phyloP scores from a whole-genome alignment of 2,797 vertebrate species.

The Picus viridis region DNA sequence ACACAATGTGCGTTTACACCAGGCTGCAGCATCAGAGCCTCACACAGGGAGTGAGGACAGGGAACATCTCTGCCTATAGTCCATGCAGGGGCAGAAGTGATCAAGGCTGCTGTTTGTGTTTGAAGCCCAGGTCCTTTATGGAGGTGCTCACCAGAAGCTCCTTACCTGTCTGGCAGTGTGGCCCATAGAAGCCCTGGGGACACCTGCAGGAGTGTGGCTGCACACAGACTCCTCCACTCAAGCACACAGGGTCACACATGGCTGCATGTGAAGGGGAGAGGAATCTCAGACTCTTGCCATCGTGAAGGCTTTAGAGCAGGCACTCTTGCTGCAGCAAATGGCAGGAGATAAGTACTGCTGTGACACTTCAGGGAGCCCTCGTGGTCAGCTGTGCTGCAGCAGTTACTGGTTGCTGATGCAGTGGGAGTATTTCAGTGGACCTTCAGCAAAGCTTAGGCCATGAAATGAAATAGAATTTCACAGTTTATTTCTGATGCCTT shows the following conservation, averaged over 20 bases:
- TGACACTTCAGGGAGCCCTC: background rate
- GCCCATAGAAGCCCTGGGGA: conserved; percentile 83
- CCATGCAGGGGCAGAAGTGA: background rate
- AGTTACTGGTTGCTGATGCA: background rate
- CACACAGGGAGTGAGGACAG: background rate
- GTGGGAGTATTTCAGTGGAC: background rate
- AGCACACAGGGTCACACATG: conserved; percentile 82
- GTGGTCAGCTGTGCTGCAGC: background rate
- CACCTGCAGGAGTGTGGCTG: conserved; percentile 78
- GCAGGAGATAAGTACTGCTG: background rate
- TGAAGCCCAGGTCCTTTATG: conserved; percentile 5
- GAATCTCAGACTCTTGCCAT: background rate
- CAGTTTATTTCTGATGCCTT: conserved; percentile 2
- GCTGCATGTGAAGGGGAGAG: conserved; percentile 61
- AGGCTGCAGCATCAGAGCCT: background rate
- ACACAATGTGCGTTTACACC: background rate
- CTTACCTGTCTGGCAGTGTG: conserved; percentile 84
- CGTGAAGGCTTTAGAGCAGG: background rate
- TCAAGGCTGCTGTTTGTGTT: background rate
- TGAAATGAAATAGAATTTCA: background rate
- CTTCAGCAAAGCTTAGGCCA: background rate
- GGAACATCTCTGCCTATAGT: background rate
- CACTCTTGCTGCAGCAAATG: background rate
- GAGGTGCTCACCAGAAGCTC: conserved; percentile 9
- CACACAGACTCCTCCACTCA: conserved; percentile 83